Percentiles rank a stretch among this genome's conserved stretches.
phyloP scores from a whole-genome alignment of 2,888 invertebrate species.

The Epinotia brunnichana region DNA sequence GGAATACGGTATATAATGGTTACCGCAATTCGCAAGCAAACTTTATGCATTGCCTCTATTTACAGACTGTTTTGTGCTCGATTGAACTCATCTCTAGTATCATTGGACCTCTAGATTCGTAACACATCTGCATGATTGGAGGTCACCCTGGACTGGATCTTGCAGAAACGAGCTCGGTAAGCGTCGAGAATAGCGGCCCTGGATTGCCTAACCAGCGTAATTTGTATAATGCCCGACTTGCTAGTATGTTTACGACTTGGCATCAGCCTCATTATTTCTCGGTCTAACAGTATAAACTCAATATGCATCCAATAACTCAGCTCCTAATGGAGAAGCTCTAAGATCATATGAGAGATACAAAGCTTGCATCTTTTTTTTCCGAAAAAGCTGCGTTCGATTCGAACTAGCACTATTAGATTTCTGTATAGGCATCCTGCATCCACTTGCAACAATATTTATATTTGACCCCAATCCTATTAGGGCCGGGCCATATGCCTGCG shows the following conservation, averaged over 20 bases:
- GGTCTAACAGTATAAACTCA: slow-evolving; percentile 27
- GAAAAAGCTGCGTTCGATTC: neutral
- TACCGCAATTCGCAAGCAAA: neutral
- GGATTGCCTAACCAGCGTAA: slow-evolving; percentile 29
- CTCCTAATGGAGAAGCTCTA: slow-evolving; percentile 11
- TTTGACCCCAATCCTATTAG: no score
- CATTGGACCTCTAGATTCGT: neutral
- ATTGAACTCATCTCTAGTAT: neutral
- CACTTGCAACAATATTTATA: no score
- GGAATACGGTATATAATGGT: neutral
- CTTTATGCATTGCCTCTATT: neutral
- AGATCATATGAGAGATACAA: neutral
- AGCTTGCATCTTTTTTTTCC: neutral
- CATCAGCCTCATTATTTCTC: slow-evolving; percentile 16
- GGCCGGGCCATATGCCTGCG: no score
- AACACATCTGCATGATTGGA: neutral
- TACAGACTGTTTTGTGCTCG: neutral
- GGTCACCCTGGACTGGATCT: neutral
- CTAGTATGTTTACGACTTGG: slow-evolving; percentile 27
- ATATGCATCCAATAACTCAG: slow-evolving; percentile 30
- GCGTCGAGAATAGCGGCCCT: neutral
- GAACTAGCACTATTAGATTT: neutral
- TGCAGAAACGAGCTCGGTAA: neutral
- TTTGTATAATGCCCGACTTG: slow-evolving; percentile 25
- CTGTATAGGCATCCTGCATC: neutral